Conservation (phyloP, 2,888 invertebrate genomes). For the Miltochrista miniata region DNA sequence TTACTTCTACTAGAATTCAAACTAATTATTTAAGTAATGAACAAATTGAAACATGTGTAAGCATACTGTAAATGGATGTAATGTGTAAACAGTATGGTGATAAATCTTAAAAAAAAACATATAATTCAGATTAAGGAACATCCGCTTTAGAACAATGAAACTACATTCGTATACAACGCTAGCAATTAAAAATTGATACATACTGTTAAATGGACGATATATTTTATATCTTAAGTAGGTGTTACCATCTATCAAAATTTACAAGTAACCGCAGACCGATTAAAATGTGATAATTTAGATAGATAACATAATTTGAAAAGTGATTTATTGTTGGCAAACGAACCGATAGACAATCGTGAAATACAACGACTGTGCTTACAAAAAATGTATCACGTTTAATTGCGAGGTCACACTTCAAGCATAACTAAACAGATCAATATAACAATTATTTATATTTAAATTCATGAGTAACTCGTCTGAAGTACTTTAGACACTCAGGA, state of each 20-base stretch:
- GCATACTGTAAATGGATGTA: too few relatives aligned
- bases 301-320: conserved; percentile 19
- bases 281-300: conserved; percentile 26
- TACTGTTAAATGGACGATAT: not conserved
- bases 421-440: not conserved
- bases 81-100: too few relatives aligned
- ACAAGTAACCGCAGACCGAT: conserved; percentile 17
- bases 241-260: conserved; percentile 22
- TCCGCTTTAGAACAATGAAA: not conserved
- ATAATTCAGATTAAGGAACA: not conserved
- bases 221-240: conserved; percentile 22
- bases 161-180: too few relatives aligned
- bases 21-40: not conserved
- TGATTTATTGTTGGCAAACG: conserved; percentile 25
- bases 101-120: too few relatives aligned
- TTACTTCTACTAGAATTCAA: not conserved
- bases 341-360: conserved; percentile 11
- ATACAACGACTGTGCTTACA: conserved; percentile 16
- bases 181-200: not conserved
- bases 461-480: too few relatives aligned
- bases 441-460: not conserved
- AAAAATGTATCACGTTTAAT: conserved; percentile 19
- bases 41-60: too few relatives aligned
- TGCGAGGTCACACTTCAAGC: conserved; percentile 14
- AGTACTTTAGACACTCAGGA: too few relatives aligned